Base-by-base conservation (phyloP, 1,140 invertebrate genomes). In the Gerris buenoi region DNA sequence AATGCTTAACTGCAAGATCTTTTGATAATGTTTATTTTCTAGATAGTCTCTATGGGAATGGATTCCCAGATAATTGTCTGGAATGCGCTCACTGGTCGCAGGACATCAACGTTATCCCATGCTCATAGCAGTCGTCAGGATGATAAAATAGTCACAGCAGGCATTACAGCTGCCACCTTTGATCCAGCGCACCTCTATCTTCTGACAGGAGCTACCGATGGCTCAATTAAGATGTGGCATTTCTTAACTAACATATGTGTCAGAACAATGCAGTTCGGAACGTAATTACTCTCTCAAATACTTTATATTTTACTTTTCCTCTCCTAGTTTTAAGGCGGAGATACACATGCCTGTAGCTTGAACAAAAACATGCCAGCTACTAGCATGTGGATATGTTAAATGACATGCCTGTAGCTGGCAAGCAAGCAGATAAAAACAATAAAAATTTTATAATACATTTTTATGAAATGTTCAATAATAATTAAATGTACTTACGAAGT, bases 121-220 rank as follows among this genome's bases (percentile, higher is more conserved):
- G 85, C 86, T 27, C 87, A 89, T 70, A 83, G 79, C 5, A 77
- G 80, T 29, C 75, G 81, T 63, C 71, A 83, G 23, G 81, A 84
- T 72, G 82, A 85, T 10, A 82, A 84, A 73, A 72, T 79, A 25
- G 75, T 81, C 56, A 79, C 82, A 1, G 80, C 90, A 29, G 87
- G 89, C 77, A 89, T 92, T 27, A 89, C 88, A 0, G 84, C 86
- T 0, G 87, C 86, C 10, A 83, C 82, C 70, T 90, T 91, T 75
- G 86, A 90, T 77, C 81, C 83, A 1, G 80, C 83, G 1, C 77
- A 84, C 65, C 84, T 88, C 71, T 78, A 86, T 60, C 77, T 91
- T 2, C 72, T 89, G 0, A 89, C 87, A 0, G 87, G 86, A 0
- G 87, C 80, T 10, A 74, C 76, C n/a, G 77, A 82, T 71, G 81